Conservation (phyloP, 2,797 vertebrate genomes). For the Neomorphus geoffroyi region DNA sequence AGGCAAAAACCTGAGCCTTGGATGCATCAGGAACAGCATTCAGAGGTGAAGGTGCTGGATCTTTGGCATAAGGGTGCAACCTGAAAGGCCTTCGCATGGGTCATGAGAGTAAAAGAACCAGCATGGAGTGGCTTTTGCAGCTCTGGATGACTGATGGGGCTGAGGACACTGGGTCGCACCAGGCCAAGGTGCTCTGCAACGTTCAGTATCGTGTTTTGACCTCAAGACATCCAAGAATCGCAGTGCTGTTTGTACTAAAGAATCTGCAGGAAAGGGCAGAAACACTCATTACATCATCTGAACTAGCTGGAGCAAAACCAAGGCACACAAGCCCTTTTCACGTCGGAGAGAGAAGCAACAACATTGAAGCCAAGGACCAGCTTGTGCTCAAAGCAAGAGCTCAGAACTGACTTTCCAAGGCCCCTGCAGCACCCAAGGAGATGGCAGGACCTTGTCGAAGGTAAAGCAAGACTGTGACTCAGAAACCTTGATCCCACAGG, state of each 20-base stretch:
- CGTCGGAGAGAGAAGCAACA: not conserved
- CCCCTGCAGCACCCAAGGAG: not conserved
- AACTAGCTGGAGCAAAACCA: not conserved
- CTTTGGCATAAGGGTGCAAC: not conserved
- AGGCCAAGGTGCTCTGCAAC: not conserved
- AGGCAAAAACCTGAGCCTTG: not conserved
- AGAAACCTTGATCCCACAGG: not conserved
- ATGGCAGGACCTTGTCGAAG: rapidly evolving
- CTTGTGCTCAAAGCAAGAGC: not conserved
- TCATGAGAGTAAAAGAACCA: not conserved
- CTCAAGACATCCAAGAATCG: not conserved
- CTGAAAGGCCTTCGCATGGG: not conserved
- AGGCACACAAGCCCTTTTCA: not conserved
- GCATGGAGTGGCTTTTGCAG: not conserved
- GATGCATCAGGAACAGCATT: not conserved
- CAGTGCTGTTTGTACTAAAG: not conserved
- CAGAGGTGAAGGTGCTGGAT: not conserved
- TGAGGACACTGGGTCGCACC: not conserved
- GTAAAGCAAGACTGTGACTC: not conserved
- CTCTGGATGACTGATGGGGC: not conserved
- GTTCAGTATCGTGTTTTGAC: not conserved
- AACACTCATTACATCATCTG: not conserved
- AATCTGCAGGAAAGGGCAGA: constrained; percentile 28
- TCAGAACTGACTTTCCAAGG: not conserved
- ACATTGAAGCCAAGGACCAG: not conserved